Evolutionary conservation across 1,140 invertebrate species (phyloP), one percentile per base, ranked within the genome.

Genomic region (Solenopsis invicta): DNA sequence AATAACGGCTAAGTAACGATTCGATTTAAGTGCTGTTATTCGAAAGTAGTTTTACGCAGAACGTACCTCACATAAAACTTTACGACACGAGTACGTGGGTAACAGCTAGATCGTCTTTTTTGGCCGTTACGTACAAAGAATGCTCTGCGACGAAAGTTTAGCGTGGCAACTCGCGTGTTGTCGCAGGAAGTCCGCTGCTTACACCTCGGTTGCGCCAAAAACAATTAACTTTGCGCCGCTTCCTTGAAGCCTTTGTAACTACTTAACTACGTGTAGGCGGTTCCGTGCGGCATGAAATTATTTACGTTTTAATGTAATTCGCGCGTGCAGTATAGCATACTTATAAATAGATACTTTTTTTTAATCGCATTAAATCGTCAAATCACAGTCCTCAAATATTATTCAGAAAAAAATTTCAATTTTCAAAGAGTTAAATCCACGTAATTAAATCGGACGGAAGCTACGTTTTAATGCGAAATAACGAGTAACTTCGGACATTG

Each of bases 181-280:
- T 84, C 54, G 54, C 80, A 34, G 54, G 29, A 29, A 48, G 34
- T 29, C 50, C 37, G 61, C 61, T 66, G 37, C 78, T 45, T 56
- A 45, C 56, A 74, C 56, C 41, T 84, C 67, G 41, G 54, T 75
- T 75, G 54, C 69, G 52, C 80, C 62, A 75, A 84, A 84, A 84
- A 84, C 69, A 84, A 84, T 84, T 84, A 84, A 84, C 80, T 84
- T 84, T 50, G 54, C 54, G 24, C 69, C 80, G 80, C 69, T 84
- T 62, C 69, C 69, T 84, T 24, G 54, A 84, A 84, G 69, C 69
- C 69, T 84, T 84, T 84, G 80, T 84, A 84, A 84, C 80, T 74
- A 59, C 69, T 74, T 84, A 74, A 84, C 69, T 75, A 82, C 67
- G 67, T 82, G 13, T 59, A 48, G 29, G 24, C 18, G 52, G 54